Conservation (phyloP, 2,797 vertebrate genomes). For the Euphonia xanthogaster region DNA sequence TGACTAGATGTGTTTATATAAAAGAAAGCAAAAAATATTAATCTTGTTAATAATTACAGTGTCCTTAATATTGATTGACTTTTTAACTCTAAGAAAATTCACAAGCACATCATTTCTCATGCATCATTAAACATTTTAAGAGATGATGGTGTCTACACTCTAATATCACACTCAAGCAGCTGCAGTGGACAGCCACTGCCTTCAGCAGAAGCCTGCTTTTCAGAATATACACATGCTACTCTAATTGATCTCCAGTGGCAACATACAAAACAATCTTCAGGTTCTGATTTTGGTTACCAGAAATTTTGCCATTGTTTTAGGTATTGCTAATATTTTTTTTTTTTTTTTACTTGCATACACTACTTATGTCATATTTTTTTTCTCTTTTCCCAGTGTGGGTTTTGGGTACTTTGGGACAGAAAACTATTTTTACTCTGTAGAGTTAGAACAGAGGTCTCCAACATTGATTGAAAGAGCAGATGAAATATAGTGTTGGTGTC, state of each 20-base stretch:
- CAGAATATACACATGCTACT: not conserved
- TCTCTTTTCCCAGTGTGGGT: not conserved
- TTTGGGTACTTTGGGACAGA: not conserved
- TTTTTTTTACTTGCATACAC: not conserved
- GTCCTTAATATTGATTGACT: slow-evolving; percentile 15
- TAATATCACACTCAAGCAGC: not conserved
- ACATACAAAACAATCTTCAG: not conserved
- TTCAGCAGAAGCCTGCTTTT: not conserved
- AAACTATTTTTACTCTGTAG: not conserved
- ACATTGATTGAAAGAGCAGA: not conserved
- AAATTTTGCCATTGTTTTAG: not conserved
- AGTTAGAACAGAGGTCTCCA: not conserved
- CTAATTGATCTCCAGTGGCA: not conserved
- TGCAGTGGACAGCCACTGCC: not conserved
- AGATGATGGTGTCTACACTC: not conserved
- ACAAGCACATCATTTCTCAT: not conserved
- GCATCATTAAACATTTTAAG: not conserved
- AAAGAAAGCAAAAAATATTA: not conserved
- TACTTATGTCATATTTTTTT: not conserved
- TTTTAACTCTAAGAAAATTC: not conserved
- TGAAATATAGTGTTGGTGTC: not conserved
- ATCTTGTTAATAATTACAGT: slow-evolving; percentile 29
- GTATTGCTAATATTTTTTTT: not conserved
- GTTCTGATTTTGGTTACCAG: not conserved
- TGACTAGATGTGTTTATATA: not conserved